Evolutionary conservation across 1,140 invertebrate species (phyloP).

Genomic region (Asbolus verrucosus): DNA sequence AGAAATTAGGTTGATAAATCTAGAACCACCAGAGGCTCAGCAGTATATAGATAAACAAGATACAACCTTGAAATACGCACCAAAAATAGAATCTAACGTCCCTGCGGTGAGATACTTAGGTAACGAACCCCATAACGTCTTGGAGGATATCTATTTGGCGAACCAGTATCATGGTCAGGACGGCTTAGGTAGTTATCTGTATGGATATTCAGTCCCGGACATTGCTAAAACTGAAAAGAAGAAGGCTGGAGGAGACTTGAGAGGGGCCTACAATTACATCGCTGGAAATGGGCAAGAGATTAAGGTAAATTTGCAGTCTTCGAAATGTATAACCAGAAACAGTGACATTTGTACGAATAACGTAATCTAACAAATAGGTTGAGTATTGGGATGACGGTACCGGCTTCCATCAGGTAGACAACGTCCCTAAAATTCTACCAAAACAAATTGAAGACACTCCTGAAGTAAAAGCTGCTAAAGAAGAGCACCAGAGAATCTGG

Average conservation of each 20-base stretch:
- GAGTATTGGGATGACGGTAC: conserved; percentile 73
- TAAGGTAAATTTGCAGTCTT: conserved; percentile 65
- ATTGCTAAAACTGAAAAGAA: conserved; percentile 72
- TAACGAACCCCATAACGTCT: conserved; percentile 73
- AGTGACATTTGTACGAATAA: too few relatives aligned
- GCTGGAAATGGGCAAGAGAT: conserved; percentile 66
- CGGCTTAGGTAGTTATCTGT: conserved; percentile 71
- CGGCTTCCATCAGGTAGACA: conserved; percentile 77
- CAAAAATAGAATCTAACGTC: conserved; percentile 67
- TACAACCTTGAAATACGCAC: conserved; percentile 66
- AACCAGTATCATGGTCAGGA: conserved; percentile 75
- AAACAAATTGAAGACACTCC: conserved; percentile 71
- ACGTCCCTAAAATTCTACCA: conserved; percentile 71
- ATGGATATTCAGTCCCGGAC: conserved; percentile 74
- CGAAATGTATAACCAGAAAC: too few relatives aligned
- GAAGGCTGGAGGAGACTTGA: conserved; percentile 66
- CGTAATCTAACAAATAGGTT: too few relatives aligned
- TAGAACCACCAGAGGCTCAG: conserved; percentile 73
- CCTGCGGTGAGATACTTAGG: conserved; percentile 66
- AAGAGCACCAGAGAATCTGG: conserved; percentile 73
- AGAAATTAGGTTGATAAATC: conserved; percentile 65
- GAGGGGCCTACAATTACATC: conserved; percentile 68
- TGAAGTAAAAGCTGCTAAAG: conserved; percentile 71
- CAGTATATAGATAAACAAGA: conserved; percentile 68
- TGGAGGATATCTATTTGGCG: conserved; percentile 75